Conservation (phyloP, 2,888 invertebrate genomes). For the Leuctra nigra region DNA sequence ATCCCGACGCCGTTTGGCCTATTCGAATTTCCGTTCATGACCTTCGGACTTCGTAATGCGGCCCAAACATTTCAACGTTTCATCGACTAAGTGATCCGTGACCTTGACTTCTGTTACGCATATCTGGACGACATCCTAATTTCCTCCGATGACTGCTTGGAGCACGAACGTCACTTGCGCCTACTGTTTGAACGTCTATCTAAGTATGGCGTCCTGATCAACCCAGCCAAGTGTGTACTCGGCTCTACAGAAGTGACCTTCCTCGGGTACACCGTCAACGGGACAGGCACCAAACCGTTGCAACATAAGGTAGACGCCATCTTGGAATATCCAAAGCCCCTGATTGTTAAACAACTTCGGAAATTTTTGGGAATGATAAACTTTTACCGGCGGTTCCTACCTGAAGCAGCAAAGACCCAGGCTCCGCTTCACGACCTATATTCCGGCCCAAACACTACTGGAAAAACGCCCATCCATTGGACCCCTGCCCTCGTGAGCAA, state of each 20-base stretch:
- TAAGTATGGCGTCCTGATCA: constrained; percentile 28
- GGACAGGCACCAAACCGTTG: not conserved
- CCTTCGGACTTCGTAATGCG: constrained; percentile 19
- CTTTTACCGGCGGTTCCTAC: constrained; percentile 14
- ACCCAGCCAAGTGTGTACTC: constrained; percentile 1
- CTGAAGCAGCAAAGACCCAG: not conserved
- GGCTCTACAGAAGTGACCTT: constrained; percentile 6
- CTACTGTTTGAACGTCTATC: constrained; percentile 30
- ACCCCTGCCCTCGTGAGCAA: not conserved
- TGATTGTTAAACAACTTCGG: not conserved
- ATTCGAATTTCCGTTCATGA: constrained; percentile 22
- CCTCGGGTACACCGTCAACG: constrained; percentile 18
- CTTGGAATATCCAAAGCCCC: constrained; percentile 18
- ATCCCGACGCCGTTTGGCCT: constrained; percentile 21
- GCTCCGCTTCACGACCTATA: constrained; percentile 5
- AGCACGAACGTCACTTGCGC: constrained; percentile 30
- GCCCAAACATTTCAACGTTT: constrained; percentile 22
- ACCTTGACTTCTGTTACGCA: constrained; percentile 13
- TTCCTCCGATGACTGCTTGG: not conserved
- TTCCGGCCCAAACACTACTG: not conserved
- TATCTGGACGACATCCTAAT: constrained; percentile 18
- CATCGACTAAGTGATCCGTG: constrained; percentile 15
- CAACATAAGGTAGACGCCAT: not conserved
- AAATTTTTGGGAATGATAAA: constrained; percentile 20
- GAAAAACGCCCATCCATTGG: not conserved